phyloP scores from a whole-genome alignment of 2,888 invertebrate genomes.

The Trachelus iudaicus region DNA sequence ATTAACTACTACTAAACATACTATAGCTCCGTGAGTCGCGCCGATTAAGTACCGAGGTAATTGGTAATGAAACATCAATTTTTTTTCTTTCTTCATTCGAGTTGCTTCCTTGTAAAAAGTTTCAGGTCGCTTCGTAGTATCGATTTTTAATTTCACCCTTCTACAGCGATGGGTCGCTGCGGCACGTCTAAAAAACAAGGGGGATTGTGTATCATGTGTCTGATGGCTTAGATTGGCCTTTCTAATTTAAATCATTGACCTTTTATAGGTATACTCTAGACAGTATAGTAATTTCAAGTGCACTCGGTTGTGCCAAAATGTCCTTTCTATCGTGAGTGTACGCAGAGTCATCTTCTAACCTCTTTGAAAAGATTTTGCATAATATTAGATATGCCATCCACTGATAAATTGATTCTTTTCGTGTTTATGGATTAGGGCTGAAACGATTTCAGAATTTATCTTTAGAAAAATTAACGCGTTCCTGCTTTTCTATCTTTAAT shows the following conservation, averaged over 20 bases:
- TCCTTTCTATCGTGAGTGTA: background rate
- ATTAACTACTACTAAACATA: background rate
- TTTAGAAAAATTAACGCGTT: background rate
- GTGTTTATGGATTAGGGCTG: background rate
- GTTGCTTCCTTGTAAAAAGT: background rate
- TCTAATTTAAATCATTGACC: constrained; percentile 1
- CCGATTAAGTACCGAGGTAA: background rate
- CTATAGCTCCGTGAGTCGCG: constrained; percentile 7
- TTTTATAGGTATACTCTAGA: background rate
- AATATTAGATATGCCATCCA: background rate
- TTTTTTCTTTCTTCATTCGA: background rate
- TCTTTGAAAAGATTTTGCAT: background rate
- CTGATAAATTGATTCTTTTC: background rate
- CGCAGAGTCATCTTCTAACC: no score
- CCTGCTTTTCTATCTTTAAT: background rate
- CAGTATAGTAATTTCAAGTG: background rate
- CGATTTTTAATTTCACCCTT: constrained; percentile 9
- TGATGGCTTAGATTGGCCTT: background rate
- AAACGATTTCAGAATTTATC: background rate
- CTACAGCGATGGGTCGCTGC: background rate
- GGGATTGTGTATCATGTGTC: background rate
- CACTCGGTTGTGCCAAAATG: background rate
- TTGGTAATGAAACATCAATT: constrained; percentile 5
- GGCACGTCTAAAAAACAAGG: background rate
- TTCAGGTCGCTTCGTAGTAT: constrained; percentile 14